Evolutionary conservation across 2,888 invertebrate genomes (phyloP), one percentile per base, ranked within the genome.

Genomic region (Ormyrus rosae): DNA sequence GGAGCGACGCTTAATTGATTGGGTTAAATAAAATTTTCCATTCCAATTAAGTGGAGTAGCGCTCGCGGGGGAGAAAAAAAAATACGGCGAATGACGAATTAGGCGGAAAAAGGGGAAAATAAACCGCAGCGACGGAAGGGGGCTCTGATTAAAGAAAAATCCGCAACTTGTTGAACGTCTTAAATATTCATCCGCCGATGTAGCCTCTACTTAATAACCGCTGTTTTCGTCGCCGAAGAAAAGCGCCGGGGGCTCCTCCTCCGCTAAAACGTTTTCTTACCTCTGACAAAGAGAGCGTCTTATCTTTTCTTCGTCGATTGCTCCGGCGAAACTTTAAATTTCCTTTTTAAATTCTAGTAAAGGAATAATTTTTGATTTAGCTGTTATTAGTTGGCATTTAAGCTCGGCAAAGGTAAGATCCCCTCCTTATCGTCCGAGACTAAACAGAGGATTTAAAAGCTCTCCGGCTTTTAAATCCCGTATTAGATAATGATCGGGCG

Each of bases 111-210:
- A 50, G 46, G 5, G 46, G 46, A 51, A 60, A 46, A 63, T 48
- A 50, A 79, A 74, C 56, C 46, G 68, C 51, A 60, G 56, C 58
- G 63, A 71, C 34, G 34, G 34, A 13, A 13, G 68, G 78, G 83
- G 80, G 76, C 70, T 70, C 69, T 84, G 86, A 86, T 86, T 86
- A 87, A 87, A 87, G 89, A 89, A 90, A 90, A 90, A 89, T 90
- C 88, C 88, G 88, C 90, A 89, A 90, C 90, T 90, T 90, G 90
- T 90, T 90, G 90, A 90, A 86, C 88, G 88, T 88, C 90, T 90
- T 89, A 90, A 90, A 90, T 89, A 90, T 90, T 90, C 89, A 90
- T 89, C 88, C 88, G 83, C 86, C 87, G 86, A 88, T 88, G 89
- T 87, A 88, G 87, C 87, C 85, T 86, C 87, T 87, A 88, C 89